These are phyloP conservation scores for Adelosebastes latens DNA, from an alignment of 2,797 vertebrate species.

Conservation along the genomic window DNA sequence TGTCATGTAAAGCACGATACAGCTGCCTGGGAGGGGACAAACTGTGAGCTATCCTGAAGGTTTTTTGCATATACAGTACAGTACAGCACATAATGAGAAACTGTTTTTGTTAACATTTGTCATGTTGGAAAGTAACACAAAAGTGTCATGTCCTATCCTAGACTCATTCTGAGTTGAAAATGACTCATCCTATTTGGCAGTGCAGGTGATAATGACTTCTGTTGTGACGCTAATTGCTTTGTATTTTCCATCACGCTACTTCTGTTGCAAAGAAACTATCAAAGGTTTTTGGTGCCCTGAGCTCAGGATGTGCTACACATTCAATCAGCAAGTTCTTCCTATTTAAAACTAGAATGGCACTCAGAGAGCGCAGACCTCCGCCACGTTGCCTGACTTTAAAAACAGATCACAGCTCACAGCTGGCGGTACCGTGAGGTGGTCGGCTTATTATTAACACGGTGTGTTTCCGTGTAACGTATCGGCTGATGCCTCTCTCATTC, in stretches of 20 bases:
- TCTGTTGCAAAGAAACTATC: background rate
- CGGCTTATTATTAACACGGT: too few relatives aligned
- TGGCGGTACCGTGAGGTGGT: too few relatives aligned
- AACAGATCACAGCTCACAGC: too few relatives aligned
- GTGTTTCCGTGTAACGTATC: too few relatives aligned
- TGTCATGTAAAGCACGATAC: background rate
- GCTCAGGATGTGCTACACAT: background rate
- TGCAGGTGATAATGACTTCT: background rate
- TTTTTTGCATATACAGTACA: background rate
- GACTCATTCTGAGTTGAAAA: background rate
- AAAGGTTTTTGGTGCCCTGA: background rate
- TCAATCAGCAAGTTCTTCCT: background rate
- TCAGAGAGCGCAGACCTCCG: too few relatives aligned
- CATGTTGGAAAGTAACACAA: background rate
- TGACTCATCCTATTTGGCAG: background rate
- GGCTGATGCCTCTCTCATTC: too few relatives aligned
- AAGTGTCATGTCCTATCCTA: background rate
- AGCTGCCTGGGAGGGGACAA: background rate
- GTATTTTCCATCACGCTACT: too few relatives aligned
- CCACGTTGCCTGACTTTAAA: too few relatives aligned
- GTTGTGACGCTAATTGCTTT: background rate
- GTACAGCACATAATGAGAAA: background rate
- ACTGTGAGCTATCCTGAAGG: background rate
- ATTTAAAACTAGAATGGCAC: background rate
- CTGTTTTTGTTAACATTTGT: conserved; percentile 1